Base-by-base conservation (phyloP, 2,888 invertebrate genomes). In the Agriopis aurantiaria region DNA sequence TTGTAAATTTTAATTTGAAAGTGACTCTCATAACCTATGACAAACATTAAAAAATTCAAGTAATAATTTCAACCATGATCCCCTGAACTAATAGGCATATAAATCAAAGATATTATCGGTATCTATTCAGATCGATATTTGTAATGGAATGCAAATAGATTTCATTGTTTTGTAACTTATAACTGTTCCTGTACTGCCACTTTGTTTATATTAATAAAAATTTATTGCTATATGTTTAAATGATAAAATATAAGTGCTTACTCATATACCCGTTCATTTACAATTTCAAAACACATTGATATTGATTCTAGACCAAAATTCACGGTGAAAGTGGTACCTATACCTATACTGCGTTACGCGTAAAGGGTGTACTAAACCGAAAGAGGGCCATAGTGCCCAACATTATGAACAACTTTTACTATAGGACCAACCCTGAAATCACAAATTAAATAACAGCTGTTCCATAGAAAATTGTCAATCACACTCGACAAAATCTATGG, bases 121-220 rank as follows among this genome's bases (percentile, higher is more conserved):
- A 64, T 71, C 66, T 62, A 59, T 63, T 63, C 33, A 67, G 57
- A 70, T 71, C 66, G 63, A 63, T 71, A 71, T 56, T n/a, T 49
- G 23, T 63, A 63, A 71, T 66, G 66, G 66, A 71, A 71, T 71
- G 70, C 63, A 71, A 71, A 71, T 71, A 71, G 58, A 58, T 66
- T 70, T 59, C 40, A 71, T 71, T 71, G 66, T 67, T 43, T 63
- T 58, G 51, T 67, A 67, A 58, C 23, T 61, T 61, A 48, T 66
- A 62, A 59, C 66, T 62, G 65, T 69, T 69, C 48, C 17, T 63
- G 41, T 23, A 43, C 41, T 57, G 43, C 43, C 56, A 45, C 43
- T 55, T 59, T 53, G 53, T 48, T 63, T 58, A 59, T 53, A 48
- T 33, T 60, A 14, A 14, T 52, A 48, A 48, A 14, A 55, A 33